Percentiles rank a stretch among this genome's conserved stretches.
Conservation (phyloP, 2,113 vertebrate species). For the Pangasianodon gigas region DNA sequence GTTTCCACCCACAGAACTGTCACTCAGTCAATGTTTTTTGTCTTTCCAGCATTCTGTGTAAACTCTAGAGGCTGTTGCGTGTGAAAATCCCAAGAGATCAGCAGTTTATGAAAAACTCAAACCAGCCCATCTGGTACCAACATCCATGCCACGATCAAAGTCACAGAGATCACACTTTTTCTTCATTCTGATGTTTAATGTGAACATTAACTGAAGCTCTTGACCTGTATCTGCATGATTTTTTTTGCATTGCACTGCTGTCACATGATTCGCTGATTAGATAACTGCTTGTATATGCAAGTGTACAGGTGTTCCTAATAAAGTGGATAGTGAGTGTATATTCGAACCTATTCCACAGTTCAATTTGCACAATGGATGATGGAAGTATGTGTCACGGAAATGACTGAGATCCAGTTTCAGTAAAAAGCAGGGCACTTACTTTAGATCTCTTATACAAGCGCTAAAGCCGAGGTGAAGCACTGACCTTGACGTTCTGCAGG, state of each 20-base stretch:
- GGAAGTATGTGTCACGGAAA: background rate
- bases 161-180: background rate
- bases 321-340: background rate
- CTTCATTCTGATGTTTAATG: background rate
- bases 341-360: background rate
- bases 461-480: constrained; percentile 25
- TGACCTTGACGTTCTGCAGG: constrained; percentile 83
- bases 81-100: background rate
- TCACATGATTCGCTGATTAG: background rate
- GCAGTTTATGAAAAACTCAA: background rate
- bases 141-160: background rate
- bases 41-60: background rate
- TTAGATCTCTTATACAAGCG: background rate
- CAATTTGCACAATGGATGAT: background rate
- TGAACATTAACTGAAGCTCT: background rate
- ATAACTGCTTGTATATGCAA: background rate
- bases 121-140: no score
- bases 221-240: background rate
- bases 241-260: background rate
- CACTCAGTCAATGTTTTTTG: background rate
- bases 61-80: background rate
- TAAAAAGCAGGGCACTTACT: background rate
- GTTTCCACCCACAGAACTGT: background rate
- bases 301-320: background rate
- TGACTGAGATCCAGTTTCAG: background rate